phyloP scores from a whole-genome alignment of 2,888 invertebrate genomes.

The Drosophila rubida region DNA sequence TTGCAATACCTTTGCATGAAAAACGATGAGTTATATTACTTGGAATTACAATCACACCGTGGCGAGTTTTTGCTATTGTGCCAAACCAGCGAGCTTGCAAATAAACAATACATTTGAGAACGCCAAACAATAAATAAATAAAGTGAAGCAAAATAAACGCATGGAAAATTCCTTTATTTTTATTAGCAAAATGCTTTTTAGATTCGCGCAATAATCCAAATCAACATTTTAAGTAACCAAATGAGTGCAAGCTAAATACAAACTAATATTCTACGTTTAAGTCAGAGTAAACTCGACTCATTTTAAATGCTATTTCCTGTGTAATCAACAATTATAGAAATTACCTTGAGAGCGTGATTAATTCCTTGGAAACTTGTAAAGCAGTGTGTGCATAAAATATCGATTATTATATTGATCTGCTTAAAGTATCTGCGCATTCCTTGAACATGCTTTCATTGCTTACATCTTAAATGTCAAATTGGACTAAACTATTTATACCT shows the following conservation, averaged over 20 bases:
- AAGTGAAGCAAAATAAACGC: neutral
- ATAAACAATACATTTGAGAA: neutral
- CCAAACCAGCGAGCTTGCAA: neutral
- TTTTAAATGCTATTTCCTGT: slow-evolving; percentile 11
- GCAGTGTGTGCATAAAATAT: neutral
- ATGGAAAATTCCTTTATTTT: neutral
- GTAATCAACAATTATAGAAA: slow-evolving; percentile 10
- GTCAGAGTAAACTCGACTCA: neutral
- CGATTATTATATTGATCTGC: neutral
- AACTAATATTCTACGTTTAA: neutral
- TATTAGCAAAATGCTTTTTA: neutral
- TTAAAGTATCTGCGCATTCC: too few relatives aligned
- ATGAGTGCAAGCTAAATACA: neutral
- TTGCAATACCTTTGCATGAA: neutral
- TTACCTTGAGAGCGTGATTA: slow-evolving; percentile 3
- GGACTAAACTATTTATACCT: neutral
- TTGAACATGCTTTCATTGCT: neutral
- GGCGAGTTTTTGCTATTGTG: neutral
- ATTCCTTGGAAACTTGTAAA: neutral
- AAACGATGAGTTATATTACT: neutral
- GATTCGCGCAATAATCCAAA: neutral
- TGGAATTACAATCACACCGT: neutral
- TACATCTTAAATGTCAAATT: neutral
- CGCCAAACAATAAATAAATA: neutral
- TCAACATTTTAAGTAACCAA: neutral